Percentiles rank a stretch among this genome's conserved stretches.
Evolutionary conservation across 2,888 invertebrate species (phyloP).

Genomic region (Limnephilus lunatus): DNA sequence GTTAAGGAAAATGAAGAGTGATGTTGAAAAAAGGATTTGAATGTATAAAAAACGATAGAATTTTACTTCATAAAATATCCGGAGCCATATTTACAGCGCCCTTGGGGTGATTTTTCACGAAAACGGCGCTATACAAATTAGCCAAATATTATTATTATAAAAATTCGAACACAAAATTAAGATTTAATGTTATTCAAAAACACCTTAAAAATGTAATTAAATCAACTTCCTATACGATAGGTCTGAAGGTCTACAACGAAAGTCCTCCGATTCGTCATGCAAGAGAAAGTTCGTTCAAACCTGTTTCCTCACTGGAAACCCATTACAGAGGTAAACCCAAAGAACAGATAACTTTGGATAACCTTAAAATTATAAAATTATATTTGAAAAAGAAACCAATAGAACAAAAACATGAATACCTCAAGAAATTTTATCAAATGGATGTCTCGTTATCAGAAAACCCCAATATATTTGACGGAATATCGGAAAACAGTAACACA

Average conservation of each 20-base stretch:
- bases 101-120: too few relatives aligned
- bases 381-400: neutral
- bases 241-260: neutral
- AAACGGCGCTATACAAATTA: too few relatives aligned
- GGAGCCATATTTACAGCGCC: too few relatives aligned
- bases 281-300: neutral
- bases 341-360: neutral
- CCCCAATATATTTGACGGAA: neutral
- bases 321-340: neutral
- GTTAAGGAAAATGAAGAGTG: too few relatives aligned
- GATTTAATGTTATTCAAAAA: too few relatives aligned
- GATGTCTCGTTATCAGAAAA: neutral
- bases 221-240: neutral
- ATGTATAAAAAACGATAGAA: too few relatives aligned
- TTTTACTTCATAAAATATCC: too few relatives aligned
- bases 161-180: too few relatives aligned
- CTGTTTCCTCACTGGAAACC: neutral
- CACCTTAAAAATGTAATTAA: neutral
- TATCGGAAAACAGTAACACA: neutral
- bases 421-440: neutral
- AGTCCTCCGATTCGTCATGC: neutral
- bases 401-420: neutral
- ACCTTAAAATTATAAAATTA: neutral
- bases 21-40: too few relatives aligned
- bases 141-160: too few relatives aligned